Conservation (phyloP, 1,140 invertebrate species). For the Brachionus koreanus region DNA sequence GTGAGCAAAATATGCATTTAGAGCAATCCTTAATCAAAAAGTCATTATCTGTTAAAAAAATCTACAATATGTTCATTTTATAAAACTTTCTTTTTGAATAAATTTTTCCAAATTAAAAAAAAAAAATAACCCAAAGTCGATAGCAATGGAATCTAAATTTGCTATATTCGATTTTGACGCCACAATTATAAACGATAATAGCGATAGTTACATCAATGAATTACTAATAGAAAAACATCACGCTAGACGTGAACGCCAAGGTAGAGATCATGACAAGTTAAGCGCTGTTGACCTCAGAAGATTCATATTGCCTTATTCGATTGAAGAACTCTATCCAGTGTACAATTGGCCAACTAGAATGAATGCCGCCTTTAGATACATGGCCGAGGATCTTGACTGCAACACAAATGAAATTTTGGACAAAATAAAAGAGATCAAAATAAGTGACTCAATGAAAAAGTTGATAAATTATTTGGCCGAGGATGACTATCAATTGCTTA, state of each 20-base stretch:
- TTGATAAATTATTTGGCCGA: constrained; percentile 62
- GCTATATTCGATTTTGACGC: constrained; percentile 39
- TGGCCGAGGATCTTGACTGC: not conserved
- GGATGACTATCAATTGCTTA: constrained; percentile 63
- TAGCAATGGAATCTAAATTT: not conserved
- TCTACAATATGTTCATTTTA: not conserved
- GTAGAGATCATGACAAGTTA: not conserved
- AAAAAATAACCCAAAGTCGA: not conserved
- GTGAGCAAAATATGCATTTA: constrained; percentile 13
- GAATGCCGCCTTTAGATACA: constrained; percentile 27
- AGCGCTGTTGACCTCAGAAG: constrained; percentile 1
- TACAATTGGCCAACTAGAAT: constrained; percentile 42
- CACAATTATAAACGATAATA: constrained; percentile 18
- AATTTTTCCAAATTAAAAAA: not conserved
- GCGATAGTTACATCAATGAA: constrained; percentile 18
- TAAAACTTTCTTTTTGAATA: not conserved
- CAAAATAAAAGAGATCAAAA: not conserved
- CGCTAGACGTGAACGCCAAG: not conserved
- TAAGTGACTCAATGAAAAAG: constrained; percentile 59
- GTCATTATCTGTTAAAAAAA: not conserved
- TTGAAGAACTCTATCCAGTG: constrained; percentile 28
- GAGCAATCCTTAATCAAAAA: not conserved
- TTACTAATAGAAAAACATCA: constrained; percentile 19
- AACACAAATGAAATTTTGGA: not conserved
- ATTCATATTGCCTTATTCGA: not conserved